Conservation (phyloP, 2,113 vertebrate species). For the Mugil cephalus region DNA sequence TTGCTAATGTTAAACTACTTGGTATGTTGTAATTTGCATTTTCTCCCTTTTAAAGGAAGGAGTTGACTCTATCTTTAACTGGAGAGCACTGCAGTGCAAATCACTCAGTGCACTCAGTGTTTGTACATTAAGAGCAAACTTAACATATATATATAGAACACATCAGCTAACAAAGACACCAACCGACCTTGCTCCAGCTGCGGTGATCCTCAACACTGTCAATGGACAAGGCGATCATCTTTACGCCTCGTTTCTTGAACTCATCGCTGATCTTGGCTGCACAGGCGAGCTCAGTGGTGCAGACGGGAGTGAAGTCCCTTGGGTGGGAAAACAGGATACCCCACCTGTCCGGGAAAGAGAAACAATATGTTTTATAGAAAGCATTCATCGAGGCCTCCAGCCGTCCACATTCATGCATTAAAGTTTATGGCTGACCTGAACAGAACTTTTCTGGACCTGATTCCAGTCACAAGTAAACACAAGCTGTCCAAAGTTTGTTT, state of each 20-base stretch:
- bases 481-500: neutral
- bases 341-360: conserved; percentile 87
- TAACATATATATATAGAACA: too few relatives aligned
- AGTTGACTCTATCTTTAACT: too few relatives aligned
- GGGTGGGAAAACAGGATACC: conserved; percentile 98
- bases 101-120: too few relatives aligned
- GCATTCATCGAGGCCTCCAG: too few relatives aligned
- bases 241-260: conserved; percentile 92
- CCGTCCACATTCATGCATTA: neutral
- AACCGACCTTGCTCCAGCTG: conserved; percentile 92
- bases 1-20: too few relatives aligned
- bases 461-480: neutral
- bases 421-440: neutral
- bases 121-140: too few relatives aligned
- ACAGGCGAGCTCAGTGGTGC: conserved; percentile 95
- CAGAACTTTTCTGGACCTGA: neutral
- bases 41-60: too few relatives aligned
- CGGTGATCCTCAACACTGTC: conserved; percentile 94
- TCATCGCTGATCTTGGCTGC: conserved; percentile 86
- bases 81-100: too few relatives aligned
- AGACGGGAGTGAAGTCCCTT: conserved; percentile 94
- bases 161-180: too few relatives aligned
- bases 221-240: conserved; percentile 95
- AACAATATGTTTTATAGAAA: neutral
- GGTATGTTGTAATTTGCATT: too few relatives aligned